These are phyloP conservation scores for Lasioglossum lativentre DNA, from an alignment of 2,888 invertebrate genomes.

Conservation along the genomic window DNA sequence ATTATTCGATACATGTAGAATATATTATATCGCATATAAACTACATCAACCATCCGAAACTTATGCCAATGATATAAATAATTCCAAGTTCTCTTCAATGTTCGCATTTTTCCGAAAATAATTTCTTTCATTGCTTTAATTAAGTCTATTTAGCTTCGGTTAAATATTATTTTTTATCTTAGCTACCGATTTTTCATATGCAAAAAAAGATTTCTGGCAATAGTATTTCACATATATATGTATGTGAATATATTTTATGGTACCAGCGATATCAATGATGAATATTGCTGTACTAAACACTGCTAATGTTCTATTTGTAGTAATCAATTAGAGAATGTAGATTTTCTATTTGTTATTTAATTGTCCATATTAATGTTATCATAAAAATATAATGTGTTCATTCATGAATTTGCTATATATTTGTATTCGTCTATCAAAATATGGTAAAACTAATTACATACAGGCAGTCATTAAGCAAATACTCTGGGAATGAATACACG, in stretches of 20 bases:
- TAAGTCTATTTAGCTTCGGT: neutral
- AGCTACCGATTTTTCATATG: neutral
- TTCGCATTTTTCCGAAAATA: neutral
- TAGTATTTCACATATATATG: neutral
- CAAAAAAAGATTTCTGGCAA: neutral
- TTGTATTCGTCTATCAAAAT: neutral
- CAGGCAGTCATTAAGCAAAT: constrained; percentile 5
- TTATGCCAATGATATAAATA: constrained; percentile 11
- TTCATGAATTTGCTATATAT: constrained; percentile 2
- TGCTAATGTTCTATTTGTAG: neutral
- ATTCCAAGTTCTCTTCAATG: neutral
- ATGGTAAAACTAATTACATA: constrained; percentile 39
- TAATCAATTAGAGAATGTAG: neutral
- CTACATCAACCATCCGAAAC: neutral
- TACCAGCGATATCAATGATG: neutral
- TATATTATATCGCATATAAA: neutral
- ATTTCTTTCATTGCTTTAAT: neutral
- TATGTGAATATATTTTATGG: neutral
- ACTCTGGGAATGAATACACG: constrained; percentile 17
- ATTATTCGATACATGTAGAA: neutral
- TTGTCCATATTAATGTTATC: neutral
- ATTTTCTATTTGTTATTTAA: neutral
- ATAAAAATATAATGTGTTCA: neutral
- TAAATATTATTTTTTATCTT: neutral
- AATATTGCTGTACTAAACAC: neutral